Base-by-base conservation (phyloP, 2,888 invertebrate species). In the Melanotus villosus region DNA sequence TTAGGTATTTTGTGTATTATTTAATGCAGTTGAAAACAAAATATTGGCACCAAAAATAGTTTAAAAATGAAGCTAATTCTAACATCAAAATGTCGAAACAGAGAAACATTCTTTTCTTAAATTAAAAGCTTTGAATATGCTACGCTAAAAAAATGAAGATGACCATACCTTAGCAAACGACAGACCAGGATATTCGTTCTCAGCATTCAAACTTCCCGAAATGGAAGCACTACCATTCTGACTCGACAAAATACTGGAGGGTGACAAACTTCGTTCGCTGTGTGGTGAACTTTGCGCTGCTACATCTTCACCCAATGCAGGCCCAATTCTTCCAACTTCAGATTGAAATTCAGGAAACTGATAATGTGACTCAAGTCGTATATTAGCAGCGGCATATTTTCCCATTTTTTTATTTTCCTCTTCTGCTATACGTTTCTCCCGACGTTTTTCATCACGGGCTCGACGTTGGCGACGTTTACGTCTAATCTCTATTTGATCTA, bases 401-500 rank as follows among this genome's bases (percentile, higher is more conserved):
- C 94, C 91, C 90, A 94, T 88, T 81, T 88, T 85, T 79, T 90
- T 87, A 84, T 94, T 88, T 84, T 93, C 92, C 74, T 92, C 90
- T 72, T 89, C 90, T 62, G 88, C 90, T 71, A 92, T 92, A n/a
- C 91, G 90, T 72, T 91, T 91, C 80, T 96, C 95, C 1, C 94
- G 89, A 30, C 91, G 90, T 19, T 89, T 89, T 80, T 97, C 97
- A 12, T 95, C 94, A 7, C 92, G 89, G 41, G 90, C 91, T 19
- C 90, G 88, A 5, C 91, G 90, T 45, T 90, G 90, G 3, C 97
- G 90, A 10, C 87, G 84, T 50, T 89, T 90, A 23, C 90, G 90
- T 1, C 96, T 90, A 9, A 89, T 87, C 4, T 91, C 89, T 58
- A 97, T 80, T 83, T 96, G 94, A 69, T 90, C 95, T 93, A 79